Conservation (phyloP, 2,888 invertebrate species). For the Limnephilus marmoratus region DNA sequence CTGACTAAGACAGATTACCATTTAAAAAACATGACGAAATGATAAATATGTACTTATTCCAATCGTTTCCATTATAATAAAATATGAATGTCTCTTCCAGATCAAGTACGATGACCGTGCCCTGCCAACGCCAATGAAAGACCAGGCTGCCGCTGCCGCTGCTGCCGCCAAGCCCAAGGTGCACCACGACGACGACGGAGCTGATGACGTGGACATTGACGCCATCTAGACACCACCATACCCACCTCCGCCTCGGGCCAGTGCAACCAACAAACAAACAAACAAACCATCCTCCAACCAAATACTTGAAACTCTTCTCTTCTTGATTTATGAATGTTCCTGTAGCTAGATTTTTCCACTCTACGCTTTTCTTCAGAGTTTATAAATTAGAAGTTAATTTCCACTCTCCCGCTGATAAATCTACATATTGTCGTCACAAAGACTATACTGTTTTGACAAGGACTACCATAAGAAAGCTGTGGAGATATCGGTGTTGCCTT, state of each 20-base stretch:
- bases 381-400: background rate
- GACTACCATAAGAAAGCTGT: background rate
- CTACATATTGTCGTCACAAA: background rate
- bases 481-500: background rate
- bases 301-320: background rate
- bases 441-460: background rate
- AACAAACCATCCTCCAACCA: background rate
- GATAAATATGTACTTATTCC: too few species aligned
- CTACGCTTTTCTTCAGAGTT: background rate
- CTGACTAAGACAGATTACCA: too few species aligned
- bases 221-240: slow-evolving; percentile 82
- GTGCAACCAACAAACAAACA: background rate
- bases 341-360: background rate
- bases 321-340: background rate
- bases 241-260: background rate
- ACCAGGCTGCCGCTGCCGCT: slow-evolving; percentile 74
- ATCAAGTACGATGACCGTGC: slow-evolving; percentile 95
- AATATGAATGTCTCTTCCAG: slow-evolving; percentile 70
- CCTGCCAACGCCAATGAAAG: slow-evolving; percentile 85
- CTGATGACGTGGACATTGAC: slow-evolving; percentile 93
- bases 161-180: slow-evolving; percentile 70
- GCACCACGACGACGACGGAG: slow-evolving; percentile 83
- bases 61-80: too few species aligned
- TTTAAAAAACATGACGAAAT: too few species aligned
- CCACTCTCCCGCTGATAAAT: background rate